Base-by-base conservation (phyloP, 1,140 invertebrate species). In the Copidosoma floridanum region DNA sequence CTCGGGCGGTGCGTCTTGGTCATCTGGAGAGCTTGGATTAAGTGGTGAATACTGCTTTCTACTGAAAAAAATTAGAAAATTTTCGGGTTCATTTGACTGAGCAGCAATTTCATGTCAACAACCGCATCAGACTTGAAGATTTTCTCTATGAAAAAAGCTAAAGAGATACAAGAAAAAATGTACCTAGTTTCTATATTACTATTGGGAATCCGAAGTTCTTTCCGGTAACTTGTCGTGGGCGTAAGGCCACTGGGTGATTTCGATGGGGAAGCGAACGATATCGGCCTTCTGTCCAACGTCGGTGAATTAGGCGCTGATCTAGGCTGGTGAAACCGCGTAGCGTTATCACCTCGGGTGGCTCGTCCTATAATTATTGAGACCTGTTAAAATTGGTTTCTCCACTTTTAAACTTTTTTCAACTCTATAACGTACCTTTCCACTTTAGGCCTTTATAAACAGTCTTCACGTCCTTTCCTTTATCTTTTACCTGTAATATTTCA, bases 361-460 rank as follows among this genome's bases (percentile, higher is more conserved):
- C 82, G 69, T 65, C 81, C 66, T 82, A 10, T 46, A 52, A 51
- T 40, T 32, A 57, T 52, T 50, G 32, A 21, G 20, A 50, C 47
- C 21, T 14, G 3, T 8, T 35, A 18, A 59, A 56, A 23, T 54
- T 48, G 60, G 40, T 48, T 62, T 21, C 18, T 14, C 21, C 10
- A 53, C 41, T 53, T 52, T 58, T 24, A 32, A 55, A 52, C 47
- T 47, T 29, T 21, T 27, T 44, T 43, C 35, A 38, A 40, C 18
- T 53, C 47, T 37, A 41, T 27, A 37, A 52, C n/a, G n/a, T 68
- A 75, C 85, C 84, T 76, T 86, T 86, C 67, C 85, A 88, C 67
- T 87, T 85, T 46, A 92, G 77, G 26, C 87, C 89, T 77, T 89
- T 90, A 65, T 89, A 90, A 11, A 85, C 89, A 52, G 86, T 88